Evolutionary conservation across 1,140 invertebrate genomes (phyloP), one percentile per base, ranked within the genome.

Genomic region (Bradynema listronoti): DNA sequence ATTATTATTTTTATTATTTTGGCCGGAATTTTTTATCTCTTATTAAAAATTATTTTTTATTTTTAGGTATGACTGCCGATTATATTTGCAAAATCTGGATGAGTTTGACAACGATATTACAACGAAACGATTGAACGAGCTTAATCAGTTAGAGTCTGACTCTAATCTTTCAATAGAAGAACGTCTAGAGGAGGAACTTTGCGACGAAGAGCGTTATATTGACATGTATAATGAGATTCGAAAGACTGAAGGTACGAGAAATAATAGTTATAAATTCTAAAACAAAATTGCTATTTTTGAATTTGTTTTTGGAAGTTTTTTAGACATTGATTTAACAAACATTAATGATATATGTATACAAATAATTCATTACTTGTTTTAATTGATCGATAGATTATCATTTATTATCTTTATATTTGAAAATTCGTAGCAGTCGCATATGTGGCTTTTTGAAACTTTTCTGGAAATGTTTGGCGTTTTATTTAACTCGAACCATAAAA

Each of bases 21-120:
- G 39, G 11, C 39, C 24, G n/a, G 46, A 22, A 14, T 27, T 53
- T 51, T 22, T 51, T 19, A 27, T 24, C 9, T 29, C 1, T 30
- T 7, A 41, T 4, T 24, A 16, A 14, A 46, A 27, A 5, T 19
- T 19, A 16, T 9, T 52, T 53, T 43, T 32, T 2, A n/a, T 33
- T 69, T 78, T 43, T 75, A 96, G 92, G 82, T 97, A 95, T 83
- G 93, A 97, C 84, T 89, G 88, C 57, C 84, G 93, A 59, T 89
- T 89, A 49, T 86, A 89, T 46, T 82, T 93, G 78, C 84, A 87
- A 34, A 65, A 64, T 22, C 49, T 75, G 9, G 56, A 66, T 33
- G 52, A 71, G 34, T 65, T 57, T n/a, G 54, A 49, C 22, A 46
- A 53, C 1, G 41, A 53, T 25, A 50, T 1, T 53, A 67, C 5